phyloP scores from a whole-genome alignment of 1,140 invertebrate species.

The Pristionchus pacificus region DNA sequence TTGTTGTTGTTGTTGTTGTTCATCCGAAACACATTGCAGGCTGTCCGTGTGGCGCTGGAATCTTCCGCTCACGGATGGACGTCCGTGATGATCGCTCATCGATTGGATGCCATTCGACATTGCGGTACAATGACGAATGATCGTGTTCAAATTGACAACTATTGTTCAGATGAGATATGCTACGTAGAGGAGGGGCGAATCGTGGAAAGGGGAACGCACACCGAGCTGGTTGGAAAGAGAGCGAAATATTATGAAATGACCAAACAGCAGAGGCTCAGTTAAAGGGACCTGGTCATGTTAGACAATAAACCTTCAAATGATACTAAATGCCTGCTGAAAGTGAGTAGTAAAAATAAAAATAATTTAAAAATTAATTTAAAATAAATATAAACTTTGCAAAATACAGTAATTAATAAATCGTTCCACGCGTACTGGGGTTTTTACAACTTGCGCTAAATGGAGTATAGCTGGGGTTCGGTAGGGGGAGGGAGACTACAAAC shows the following conservation, averaged over 20 bases:
- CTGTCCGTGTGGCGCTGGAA: slow-evolving; percentile 70
- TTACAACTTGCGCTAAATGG: too few relatives aligned
- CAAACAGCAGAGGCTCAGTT: slow-evolving; percentile 13
- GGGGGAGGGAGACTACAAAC: too few relatives aligned
- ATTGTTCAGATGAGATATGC: slow-evolving; percentile 19
- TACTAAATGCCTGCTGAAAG: too few relatives aligned
- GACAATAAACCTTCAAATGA: too few relatives aligned
- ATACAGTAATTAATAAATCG: too few relatives aligned
- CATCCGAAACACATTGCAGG: slow-evolving; percentile 29
- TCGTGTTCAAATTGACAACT: neutral
- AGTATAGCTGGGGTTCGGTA: too few relatives aligned
- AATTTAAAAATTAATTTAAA: too few relatives aligned
- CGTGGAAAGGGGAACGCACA: slow-evolving; percentile 22
- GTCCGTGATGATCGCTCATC: slow-evolving; percentile 91
- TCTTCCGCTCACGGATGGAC: slow-evolving; percentile 80
- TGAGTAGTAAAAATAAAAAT: too few relatives aligned
- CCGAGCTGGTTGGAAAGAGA: slow-evolving; percentile 6
- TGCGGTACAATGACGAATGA: slow-evolving; percentile 61
- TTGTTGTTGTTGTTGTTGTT: neutral
- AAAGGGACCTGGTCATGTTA: too few relatives aligned
- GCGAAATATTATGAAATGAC: slow-evolving; percentile 18
- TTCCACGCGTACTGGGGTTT: too few relatives aligned
- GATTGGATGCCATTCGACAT: slow-evolving; percentile 72
- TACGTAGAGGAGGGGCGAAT: slow-evolving; percentile 23
- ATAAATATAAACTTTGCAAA: too few relatives aligned